These are phyloP conservation scores for Pogona vitticeps DNA, from an alignment of 2,113 vertebrate species.

Conservation along the genomic window DNA sequence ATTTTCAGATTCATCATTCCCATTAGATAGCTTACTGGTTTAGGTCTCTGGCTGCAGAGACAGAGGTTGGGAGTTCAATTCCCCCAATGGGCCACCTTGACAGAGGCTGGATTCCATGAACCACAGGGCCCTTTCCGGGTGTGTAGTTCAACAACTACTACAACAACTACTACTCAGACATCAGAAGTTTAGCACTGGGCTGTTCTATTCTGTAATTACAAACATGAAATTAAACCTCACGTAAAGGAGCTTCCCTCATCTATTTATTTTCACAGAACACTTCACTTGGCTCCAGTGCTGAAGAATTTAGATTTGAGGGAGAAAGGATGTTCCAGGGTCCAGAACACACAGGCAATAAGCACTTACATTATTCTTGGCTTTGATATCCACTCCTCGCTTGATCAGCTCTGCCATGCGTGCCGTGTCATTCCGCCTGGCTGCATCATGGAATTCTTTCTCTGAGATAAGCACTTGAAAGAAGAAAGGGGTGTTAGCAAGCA, in stretches of 20 bases:
- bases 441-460: conserved; percentile 88
- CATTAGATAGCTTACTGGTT: too few relatives aligned
- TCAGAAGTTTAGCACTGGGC: too few relatives aligned
- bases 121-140: neutral
- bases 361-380: conserved; percentile 85
- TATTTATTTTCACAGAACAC: neutral
- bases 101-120: neutral
- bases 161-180: too few relatives aligned
- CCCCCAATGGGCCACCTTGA: too few relatives aligned
- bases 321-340: neutral
- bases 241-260: neutral
- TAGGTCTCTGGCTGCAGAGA: neutral
- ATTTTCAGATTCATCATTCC: too few relatives aligned
- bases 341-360: neutral
- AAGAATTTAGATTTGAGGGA: neutral
- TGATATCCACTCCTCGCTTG: conserved; percentile 81
- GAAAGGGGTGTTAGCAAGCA: neutral
- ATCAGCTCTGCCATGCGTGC: conserved; percentile 82
- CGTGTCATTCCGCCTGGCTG: conserved; percentile 78
- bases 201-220: too few relatives aligned
- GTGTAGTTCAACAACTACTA: too few relatives aligned
- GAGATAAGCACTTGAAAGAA: conserved; percentile 81
- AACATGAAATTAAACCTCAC: too few relatives aligned
- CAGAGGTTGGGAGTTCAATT: too few relatives aligned
- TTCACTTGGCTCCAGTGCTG: neutral